Evolutionary conservation across 2,888 invertebrate species (phyloP).

Genomic region (Onthophagus sagittarius): DNA sequence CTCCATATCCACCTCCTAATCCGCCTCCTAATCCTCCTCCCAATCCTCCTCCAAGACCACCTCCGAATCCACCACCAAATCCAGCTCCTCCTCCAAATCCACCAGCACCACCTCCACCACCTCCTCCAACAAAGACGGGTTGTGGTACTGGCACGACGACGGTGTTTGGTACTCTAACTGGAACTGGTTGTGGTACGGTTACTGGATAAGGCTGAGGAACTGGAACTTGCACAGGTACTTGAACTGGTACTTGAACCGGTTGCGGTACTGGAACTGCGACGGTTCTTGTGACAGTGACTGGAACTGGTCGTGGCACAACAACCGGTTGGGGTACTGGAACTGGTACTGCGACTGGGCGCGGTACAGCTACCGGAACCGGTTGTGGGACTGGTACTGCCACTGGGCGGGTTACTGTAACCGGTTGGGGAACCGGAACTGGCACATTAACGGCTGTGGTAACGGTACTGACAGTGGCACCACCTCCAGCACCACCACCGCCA

Average conservation of each 20-base stretch:
- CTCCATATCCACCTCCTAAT: conserved; percentile 12
- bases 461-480: conserved; percentile 41
- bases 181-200: conserved; percentile 44
- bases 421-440: conserved; percentile 46
- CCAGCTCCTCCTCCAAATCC: conserved; percentile 11
- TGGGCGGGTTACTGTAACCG: conserved; percentile 42
- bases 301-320: conserved; percentile 53
- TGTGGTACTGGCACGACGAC: conserved; percentile 49
- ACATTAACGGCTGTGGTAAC: conserved; percentile 41
- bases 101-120: conserved; percentile 1
- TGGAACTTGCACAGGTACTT: conserved; percentile 25
- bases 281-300: conserved; percentile 43
- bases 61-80: conserved; percentile 11
- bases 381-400: conserved; percentile 45
- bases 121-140: conserved; percentile 40
- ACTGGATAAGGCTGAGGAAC: conserved; percentile 29
- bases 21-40: conserved; percentile 16
- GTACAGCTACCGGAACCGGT: conserved; percentile 44
- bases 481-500: conserved; percentile 33
- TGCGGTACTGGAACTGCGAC: conserved; percentile 49
- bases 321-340: conserved; percentile 57
- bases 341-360: conserved; percentile 40
- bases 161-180: conserved; percentile 54
- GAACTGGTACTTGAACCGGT: conserved; percentile 32
- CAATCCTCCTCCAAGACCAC: conserved; percentile 9